Evolutionary conservation across 2,888 invertebrate species (phyloP), one percentile per base, ranked within the genome.

Genomic region (Phoenoteleia sp.): DNA sequence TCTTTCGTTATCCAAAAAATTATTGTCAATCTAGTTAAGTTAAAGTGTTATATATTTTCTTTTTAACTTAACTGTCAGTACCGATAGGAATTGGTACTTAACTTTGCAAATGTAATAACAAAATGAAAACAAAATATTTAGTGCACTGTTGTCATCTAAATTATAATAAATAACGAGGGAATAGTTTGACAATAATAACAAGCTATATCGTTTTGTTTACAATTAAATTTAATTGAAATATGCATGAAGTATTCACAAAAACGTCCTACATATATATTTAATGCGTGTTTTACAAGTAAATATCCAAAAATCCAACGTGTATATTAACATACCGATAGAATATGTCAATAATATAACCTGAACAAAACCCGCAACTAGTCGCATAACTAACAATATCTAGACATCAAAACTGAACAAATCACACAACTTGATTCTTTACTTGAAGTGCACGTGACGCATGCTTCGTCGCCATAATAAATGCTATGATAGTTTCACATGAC

Each of bases 141-240:
- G n/a, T n/a, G n/a, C n/a, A n/a, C n/a, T n/a, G n/a, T n/a, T n/a
- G n/a, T n/a, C n/a, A n/a, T n/a, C n/a, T n/a, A n/a, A n/a, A n/a
- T n/a, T n/a, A n/a, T n/a, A n/a, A n/a, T n/a, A n/a, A n/a, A n/a
- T n/a, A n/a, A n/a, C n/a, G n/a, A n/a, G n/a, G n/a, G n/a, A n/a
- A n/a, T n/a, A n/a, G n/a, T n/a, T n/a, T n/a, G n/a, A n/a, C n/a
- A n/a, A n/a, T n/a, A n/a, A n/a, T n/a, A n/a, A n/a, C n/a, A n/a
- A n/a, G n/a, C n/a, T n/a, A n/a, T n/a, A n/a, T 45, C 1, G 15
- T 69, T 71, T 71, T 47, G 62, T 80, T 74, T 60, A 75, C 81
- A 81, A 81, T 81, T 9, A 69, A 81, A 75, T 81, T 74, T 74
- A 74, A 81, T 81, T 60, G 54, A 79, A 81, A 66, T 81, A 74